Conservation (phyloP, 2,888 invertebrate genomes). For the Globia sparganii region DNA sequence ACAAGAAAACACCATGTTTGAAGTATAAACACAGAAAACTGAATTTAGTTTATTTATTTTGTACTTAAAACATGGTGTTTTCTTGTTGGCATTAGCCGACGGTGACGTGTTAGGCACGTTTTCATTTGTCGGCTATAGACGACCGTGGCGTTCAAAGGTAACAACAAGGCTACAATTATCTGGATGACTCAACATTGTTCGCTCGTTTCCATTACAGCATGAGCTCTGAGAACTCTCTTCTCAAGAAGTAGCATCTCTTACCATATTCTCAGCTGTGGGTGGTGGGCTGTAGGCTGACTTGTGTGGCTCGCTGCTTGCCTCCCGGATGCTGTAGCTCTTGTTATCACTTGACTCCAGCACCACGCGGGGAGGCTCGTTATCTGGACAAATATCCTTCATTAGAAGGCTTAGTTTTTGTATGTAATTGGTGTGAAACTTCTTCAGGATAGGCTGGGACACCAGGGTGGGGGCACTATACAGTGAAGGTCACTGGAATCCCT, state of each 20-base stretch:
- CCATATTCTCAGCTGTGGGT: constrained; percentile 78
- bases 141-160: too few relatives aligned
- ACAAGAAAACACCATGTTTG: too few relatives aligned
- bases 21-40: too few relatives aligned
- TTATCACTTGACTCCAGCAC: constrained; percentile 86
- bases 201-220: too few relatives aligned
- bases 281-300: constrained; percentile 75
- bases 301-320: constrained; percentile 71
- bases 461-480: background rate
- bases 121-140: too few relatives aligned
- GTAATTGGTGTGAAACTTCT: background rate
- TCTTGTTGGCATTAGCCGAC: too few relatives aligned
- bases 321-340: constrained; percentile 85
- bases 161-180: too few relatives aligned
- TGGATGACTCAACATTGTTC: too few relatives aligned
- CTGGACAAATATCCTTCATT: constrained; percentile 61
- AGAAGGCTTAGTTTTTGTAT: background rate
- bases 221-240: background rate
- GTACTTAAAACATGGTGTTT: too few relatives aligned
- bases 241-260: constrained; percentile 61
- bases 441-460: background rate
- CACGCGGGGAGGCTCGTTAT: constrained; percentile 85
- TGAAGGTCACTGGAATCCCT: background rate
- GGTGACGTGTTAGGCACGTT: too few relatives aligned
- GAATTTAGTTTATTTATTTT: too few relatives aligned